These are phyloP conservation scores for Elephas maximus DNA, from an alignment of 2,113 vertebrate genomes.

Conservation along the genomic window DNA sequence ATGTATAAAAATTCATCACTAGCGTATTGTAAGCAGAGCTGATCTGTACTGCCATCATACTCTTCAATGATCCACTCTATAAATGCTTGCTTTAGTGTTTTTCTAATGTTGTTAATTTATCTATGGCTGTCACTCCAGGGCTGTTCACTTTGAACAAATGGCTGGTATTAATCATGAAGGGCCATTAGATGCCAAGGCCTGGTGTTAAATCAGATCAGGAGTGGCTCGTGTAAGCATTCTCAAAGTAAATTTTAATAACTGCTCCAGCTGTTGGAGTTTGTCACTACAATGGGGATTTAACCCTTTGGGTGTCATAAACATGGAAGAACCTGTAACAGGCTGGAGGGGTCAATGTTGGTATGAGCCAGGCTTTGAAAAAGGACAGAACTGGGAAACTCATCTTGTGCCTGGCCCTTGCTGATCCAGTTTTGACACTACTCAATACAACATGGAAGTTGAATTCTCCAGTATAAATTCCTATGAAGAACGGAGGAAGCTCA, in stretches of 20 bases:
- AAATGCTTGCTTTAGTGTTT: slow-evolving; percentile 89
- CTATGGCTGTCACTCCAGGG: slow-evolving; percentile 87
- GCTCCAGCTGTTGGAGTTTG: neutral
- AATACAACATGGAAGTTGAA: neutral
- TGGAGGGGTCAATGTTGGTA: neutral
- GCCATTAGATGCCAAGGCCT: slow-evolving; percentile 86
- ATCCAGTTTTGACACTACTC: neutral
- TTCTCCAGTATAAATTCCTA: neutral
- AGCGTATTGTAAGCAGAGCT: slow-evolving; percentile 81
- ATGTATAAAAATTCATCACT: slow-evolving; percentile 83
- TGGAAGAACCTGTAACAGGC: neutral
- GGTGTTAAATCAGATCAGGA: slow-evolving; percentile 89
- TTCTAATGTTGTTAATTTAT: slow-evolving; percentile 91
- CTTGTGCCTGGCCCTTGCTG: neutral
- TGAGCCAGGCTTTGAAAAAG: neutral
- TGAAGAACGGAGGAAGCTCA: neutral
- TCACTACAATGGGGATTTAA: neutral
- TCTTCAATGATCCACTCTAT: slow-evolving; percentile 82
- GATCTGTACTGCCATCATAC: slow-evolving; percentile 79
- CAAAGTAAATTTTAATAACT: slow-evolving; percentile 76
- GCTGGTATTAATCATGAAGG: slow-evolving; percentile 89
- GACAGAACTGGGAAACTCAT: neutral
- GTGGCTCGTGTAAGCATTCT: slow-evolving; percentile 84
- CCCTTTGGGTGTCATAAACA: neutral
- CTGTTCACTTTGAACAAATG: slow-evolving; percentile 90